Evolutionary conservation across 30 jellyfish, hydroid and myxozoan genomes (phyloP).

Genomic region (Hydractinia symbiolongicarpus): DNA sequence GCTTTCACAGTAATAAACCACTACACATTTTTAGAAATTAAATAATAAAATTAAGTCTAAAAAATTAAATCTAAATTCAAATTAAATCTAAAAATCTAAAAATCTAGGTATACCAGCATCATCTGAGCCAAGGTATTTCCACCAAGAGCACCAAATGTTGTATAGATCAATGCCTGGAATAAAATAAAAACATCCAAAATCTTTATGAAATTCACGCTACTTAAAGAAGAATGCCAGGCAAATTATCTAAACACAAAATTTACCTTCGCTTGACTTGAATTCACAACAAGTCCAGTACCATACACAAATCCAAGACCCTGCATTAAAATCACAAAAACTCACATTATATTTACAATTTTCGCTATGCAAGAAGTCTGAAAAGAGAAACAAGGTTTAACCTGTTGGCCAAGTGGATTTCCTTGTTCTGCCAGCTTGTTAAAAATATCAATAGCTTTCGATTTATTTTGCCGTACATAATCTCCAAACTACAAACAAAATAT

Average conservation of each 20-base stretch:
- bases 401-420: constrained; percentile 89
- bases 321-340: not conserved
- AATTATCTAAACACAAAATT: too few species aligned
- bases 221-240: too few species aligned
- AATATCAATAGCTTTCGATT: constrained; percentile 59
- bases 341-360: not conserved
- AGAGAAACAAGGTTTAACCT: constrained; percentile 43
- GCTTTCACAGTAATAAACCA: too few species aligned
- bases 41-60: not conserved
- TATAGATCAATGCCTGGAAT: constrained; percentile 67
- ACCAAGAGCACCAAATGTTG: constrained; percentile 97
- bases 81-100: too few species aligned
- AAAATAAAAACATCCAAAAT: not conserved
- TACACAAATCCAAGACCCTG: constrained; percentile 87
- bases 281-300: constrained; percentile 89
- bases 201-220: not conserved
- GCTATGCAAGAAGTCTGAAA: not conserved
- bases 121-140: constrained; percentile 63
- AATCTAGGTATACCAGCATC: constrained; percentile 68
- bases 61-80: too few species aligned
- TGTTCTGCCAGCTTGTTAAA: constrained; percentile 55
- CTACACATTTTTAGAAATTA: not conserved
- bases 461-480: constrained; percentile 54
- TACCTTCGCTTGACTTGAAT: constrained; percentile 97
- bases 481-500: constrained; percentile 46